Conservation (phyloP, 2,888 invertebrate genomes). For the Smittia sp. region DNA sequence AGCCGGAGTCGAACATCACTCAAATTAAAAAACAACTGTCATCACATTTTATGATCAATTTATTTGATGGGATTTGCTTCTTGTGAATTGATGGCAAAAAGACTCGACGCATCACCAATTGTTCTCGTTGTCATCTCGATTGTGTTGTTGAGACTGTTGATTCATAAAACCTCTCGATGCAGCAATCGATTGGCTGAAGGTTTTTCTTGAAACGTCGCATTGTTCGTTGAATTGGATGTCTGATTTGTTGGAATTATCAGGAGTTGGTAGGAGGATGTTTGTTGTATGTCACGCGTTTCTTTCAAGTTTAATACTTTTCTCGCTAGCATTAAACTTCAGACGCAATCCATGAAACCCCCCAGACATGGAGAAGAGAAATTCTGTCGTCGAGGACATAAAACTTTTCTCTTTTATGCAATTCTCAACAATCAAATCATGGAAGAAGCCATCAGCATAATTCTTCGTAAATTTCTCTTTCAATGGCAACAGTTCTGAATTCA, state of each 20-base stretch:
- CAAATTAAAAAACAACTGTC: constrained; percentile 28
- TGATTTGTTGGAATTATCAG: too few relatives aligned
- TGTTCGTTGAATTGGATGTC: too few relatives aligned
- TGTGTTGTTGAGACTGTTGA: not conserved
- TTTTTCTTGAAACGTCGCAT: not conserved
- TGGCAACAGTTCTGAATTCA: too few relatives aligned
- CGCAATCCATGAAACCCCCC: too few relatives aligned
- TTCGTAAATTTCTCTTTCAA: not conserved
- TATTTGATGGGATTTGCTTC: constrained; percentile 1
- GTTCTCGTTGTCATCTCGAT: not conserved
- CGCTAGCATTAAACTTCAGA: too few relatives aligned
- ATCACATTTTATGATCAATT: constrained; percentile 40
- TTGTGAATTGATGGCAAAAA: not conserved
- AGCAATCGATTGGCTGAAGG: not conserved
- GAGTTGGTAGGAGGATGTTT: too few relatives aligned
- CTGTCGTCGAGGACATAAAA: too few relatives aligned
- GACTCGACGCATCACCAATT: not conserved
- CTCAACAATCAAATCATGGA: not conserved
- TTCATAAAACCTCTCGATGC: not conserved
- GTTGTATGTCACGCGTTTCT: too few relatives aligned
- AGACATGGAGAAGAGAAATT: too few relatives aligned
- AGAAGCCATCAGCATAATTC: not conserved
- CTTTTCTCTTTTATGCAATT: too few relatives aligned
- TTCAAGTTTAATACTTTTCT: too few relatives aligned
- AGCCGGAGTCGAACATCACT: not conserved